phyloP scores from a whole-genome alignment of 2,113 vertebrate genomes.

The Nasalis larvatus region DNA sequence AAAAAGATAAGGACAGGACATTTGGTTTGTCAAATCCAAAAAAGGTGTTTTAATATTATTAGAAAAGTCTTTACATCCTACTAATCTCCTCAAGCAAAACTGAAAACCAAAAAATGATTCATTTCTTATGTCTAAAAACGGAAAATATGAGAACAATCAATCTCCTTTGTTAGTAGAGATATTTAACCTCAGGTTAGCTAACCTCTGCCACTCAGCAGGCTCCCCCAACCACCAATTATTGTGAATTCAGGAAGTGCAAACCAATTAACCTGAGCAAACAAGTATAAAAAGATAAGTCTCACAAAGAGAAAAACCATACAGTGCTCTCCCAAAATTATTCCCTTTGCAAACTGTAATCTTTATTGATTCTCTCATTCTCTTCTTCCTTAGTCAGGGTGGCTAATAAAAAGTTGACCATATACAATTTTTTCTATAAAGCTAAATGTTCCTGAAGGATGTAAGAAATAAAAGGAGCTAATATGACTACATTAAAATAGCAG shows the following conservation, averaged over 20 bases:
- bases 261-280: constrained; percentile 43
- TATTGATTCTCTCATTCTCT: background rate
- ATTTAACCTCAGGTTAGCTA: background rate
- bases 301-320: background rate
- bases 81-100: background rate
- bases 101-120: constrained; percentile 20
- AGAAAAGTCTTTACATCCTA: background rate
- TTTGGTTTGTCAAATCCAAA: background rate
- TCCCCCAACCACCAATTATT: background rate
- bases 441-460: background rate
- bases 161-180: background rate
- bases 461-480: constrained; percentile 24
- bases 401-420: background rate
- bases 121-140: background rate
- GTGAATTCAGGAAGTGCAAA: background rate
- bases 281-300: constrained; percentile 8
- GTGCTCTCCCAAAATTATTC: background rate
- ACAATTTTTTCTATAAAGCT: background rate
- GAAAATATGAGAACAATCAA: background rate
- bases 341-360: background rate
- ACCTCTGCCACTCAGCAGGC: background rate
- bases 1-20: background rate
- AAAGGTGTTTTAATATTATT: background rate
- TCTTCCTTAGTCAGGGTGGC: background rate
- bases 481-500: background rate